Conservation (phyloP, 2,113 vertebrate species). For the Capreolus pygargus region DNA sequence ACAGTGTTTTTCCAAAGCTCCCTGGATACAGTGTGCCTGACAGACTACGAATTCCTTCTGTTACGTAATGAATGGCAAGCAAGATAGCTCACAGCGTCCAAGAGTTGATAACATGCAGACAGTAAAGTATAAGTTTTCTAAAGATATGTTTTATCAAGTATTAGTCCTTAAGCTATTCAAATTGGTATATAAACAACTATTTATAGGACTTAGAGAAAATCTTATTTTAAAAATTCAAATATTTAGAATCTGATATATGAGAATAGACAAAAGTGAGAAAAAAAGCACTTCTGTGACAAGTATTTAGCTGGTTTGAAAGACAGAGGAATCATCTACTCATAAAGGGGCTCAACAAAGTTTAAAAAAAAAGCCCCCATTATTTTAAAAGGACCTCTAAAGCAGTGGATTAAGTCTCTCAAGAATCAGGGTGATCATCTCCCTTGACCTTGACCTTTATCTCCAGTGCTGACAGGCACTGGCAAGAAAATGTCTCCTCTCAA, state of each 20-base stretch:
- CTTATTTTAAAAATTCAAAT: slow-evolving; percentile 41
- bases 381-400: background rate
- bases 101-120: background rate
- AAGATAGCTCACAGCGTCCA: background rate
- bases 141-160: background rate
- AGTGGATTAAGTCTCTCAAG: background rate
- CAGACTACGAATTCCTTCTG: background rate
- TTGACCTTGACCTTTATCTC: background rate
- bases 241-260: slow-evolving; percentile 30
- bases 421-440: background rate
- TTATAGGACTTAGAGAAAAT: slow-evolving; percentile 13
- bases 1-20: background rate
- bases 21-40: background rate
- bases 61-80: background rate
- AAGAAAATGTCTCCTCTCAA: background rate
- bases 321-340: background rate
- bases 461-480: background rate
- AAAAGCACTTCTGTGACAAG: slow-evolving; percentile 49
- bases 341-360: background rate
- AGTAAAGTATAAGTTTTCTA: background rate
- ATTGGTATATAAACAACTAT: background rate
- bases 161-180: background rate
- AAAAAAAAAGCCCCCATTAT: background rate
- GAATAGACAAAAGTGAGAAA: slow-evolving; percentile 44
- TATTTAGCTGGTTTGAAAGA: slow-evolving; percentile 33